Evolutionary conservation across 1,140 invertebrate genomes (phyloP), one percentile per base, ranked within the genome.

Genomic region (Drosophila equinoxialis): DNA sequence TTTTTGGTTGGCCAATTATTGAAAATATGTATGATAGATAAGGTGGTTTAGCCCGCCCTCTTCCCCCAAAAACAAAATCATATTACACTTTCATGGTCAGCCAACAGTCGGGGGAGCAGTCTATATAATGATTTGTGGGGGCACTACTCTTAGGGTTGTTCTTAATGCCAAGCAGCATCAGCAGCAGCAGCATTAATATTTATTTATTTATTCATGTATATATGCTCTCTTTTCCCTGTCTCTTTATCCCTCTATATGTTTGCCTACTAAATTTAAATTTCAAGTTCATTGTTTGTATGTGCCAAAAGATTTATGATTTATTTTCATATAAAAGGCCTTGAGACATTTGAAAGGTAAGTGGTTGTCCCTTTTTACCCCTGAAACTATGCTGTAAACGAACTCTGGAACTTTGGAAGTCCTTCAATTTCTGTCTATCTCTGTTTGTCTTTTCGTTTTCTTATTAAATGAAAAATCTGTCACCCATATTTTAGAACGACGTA

Each of bases 401-500:
- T 77, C 74, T 77, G 74, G 37, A 39, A 66, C 23, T 54, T 17
- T 10, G 45, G 45, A 51, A 23, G 7, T 51, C 45, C 45, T 1
- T 23, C 45, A 23, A 20, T 20, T 4, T 8, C 10, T 48, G 0
- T 7, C 23, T 57, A 8, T 13, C 4, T 6, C 20, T 20, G 26
- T 41, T 1, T 67, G 54, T 26, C 26, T 48, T 8, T 37, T 11
- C 7, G 35, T 37, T 11, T 8, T 37, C 35, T 3, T 60, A 79
- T 30, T 77, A 71, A 84, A 65, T 30, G 10, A 37, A 6, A 37
- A 35, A 51, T 42, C n/a, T 81, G 39, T 42, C 41, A 30, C 11
- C 7, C n/a, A 61, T 23, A 33, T 77, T 76, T 45, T 78, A 92
- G 91, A 92, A 68, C 91, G 91, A 76, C 91, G 91, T 62, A 92